Percentiles rank a stretch among this genome's conserved stretches.
phyloP scores from a whole-genome alignment of 1,140 invertebrate species.

The Drosophila novamexicana region DNA sequence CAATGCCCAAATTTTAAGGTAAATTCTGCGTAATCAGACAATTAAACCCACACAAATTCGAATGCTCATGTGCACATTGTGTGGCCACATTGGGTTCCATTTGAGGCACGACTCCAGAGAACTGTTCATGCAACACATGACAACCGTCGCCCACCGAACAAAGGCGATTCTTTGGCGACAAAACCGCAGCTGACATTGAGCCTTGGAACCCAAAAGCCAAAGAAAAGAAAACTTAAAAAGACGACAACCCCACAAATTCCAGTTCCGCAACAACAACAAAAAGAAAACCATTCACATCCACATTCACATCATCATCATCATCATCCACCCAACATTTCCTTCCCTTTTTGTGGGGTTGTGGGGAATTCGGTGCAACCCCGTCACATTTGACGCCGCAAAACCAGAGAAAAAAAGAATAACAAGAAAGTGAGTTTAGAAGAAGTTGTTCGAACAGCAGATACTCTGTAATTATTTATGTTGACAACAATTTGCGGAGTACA shows the following conservation, averaged over 20 bases:
- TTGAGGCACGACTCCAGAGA: conserved; percentile 11
- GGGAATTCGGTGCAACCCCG: conserved; percentile 16
- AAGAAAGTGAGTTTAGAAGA: neutral
- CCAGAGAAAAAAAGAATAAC: conserved; percentile 21
- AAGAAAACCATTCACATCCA: conserved; percentile 30
- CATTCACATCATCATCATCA: conserved; percentile 32
- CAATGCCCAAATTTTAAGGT: conserved; percentile 4
- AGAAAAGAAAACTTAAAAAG: conserved; percentile 28
- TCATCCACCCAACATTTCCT: conserved; percentile 60
- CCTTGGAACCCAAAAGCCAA: conserved; percentile 6
- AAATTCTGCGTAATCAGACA: conserved; percentile 15
- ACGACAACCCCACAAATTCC: conserved; percentile 6
- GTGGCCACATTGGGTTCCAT: conserved; percentile 1
- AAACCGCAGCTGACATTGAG: conserved; percentile 24
- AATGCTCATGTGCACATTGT: neutral
- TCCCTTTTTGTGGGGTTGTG: conserved; percentile 42
- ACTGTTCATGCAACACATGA: conserved; percentile 2
- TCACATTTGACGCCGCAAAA: conserved; percentile 58
- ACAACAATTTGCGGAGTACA: no score
- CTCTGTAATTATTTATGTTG: neutral
- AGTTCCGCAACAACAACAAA: conserved; percentile 47
- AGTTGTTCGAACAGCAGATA: neutral
- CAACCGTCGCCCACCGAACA: conserved; percentile 1
- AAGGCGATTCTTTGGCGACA: conserved; percentile 18
- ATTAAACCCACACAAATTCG: conserved; percentile 3